These are phyloP conservation scores for Dermochelys coriacea DNA, from an alignment of 2,797 vertebrate species.

Conservation along the genomic window DNA sequence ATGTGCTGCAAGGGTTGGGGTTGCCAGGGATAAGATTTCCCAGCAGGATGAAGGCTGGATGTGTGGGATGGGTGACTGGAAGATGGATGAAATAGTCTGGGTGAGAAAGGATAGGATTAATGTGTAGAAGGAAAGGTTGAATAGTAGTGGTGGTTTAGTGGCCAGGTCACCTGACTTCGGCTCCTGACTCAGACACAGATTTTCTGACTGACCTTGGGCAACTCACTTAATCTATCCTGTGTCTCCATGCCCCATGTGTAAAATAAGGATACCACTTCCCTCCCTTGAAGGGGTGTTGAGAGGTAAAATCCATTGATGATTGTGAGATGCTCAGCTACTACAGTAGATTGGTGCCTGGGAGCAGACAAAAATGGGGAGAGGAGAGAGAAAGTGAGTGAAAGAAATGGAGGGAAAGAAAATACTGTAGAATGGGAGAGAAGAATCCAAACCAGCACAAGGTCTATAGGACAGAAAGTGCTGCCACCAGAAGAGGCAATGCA, in stretches of 20 bases:
- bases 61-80: not conserved
- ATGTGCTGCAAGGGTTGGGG: not conserved
- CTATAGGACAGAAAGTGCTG: not conserved
- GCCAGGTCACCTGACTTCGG: not conserved
- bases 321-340: not conserved
- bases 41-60: not conserved
- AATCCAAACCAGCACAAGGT: not conserved
- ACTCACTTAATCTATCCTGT: not conserved
- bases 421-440: not conserved
- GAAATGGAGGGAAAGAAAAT: not conserved
- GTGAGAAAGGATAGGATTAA: not conserved
- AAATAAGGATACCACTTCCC: not conserved
- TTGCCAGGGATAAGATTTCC: not conserved
- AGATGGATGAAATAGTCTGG: not conserved
- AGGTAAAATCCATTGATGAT: rapidly evolving
- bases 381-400: not conserved
- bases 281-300: not conserved
- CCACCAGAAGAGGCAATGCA: not conserved
- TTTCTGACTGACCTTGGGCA: not conserved
- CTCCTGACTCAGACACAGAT: not conserved
- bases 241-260: not conserved
- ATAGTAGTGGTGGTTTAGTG: not conserved
- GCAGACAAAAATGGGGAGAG: not conserved
- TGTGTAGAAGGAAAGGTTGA: not conserved
- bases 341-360: too few relatives aligned